Conservation (phyloP, 2,113 vertebrate genomes). For the Myrmophylax atrothorax region DNA sequence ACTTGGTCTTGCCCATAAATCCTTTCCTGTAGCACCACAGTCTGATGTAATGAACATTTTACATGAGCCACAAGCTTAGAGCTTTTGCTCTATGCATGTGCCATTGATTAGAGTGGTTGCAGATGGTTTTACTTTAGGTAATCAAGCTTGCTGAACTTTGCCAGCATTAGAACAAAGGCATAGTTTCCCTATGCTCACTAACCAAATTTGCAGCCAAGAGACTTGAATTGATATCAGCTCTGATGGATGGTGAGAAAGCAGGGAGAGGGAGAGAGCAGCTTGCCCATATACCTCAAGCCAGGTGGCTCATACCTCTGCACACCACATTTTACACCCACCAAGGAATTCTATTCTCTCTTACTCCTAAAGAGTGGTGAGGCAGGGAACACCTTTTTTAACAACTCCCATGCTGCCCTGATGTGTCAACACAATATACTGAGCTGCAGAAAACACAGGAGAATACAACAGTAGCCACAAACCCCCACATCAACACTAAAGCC, state of each 20-base stretch:
- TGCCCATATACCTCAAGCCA: neutral
- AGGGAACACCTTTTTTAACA: neutral
- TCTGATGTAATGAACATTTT: constrained; percentile 55
- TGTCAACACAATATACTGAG: neutral
- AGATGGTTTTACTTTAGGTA: constrained; percentile 71
- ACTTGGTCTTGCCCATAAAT: constrained; percentile 5
- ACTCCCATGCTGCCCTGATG: neutral
- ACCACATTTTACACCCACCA: neutral
- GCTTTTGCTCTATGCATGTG: constrained; percentile 60
- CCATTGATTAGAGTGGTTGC: constrained; percentile 69
- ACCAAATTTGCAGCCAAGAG: constrained; percentile 51
- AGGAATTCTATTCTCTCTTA: neutral
- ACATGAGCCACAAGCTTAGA: neutral
- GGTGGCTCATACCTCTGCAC: neutral
- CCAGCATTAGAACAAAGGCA: constrained; percentile 65
- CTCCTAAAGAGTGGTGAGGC: neutral
- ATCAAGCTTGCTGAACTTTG: constrained; percentile 44
- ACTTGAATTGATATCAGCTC: constrained; percentile 19
- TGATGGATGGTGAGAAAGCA: constrained; percentile 31
- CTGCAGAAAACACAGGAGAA: constrained; percentile 18
- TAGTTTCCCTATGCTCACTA: constrained; percentile 45
- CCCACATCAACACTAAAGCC: neutral
- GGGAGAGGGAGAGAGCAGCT: neutral
- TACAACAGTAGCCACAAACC: neutral
- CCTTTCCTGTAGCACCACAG: constrained; percentile 4